Base-by-base conservation (phyloP, 2,113 vertebrate species). In the Xiphias gladius region DNA sequence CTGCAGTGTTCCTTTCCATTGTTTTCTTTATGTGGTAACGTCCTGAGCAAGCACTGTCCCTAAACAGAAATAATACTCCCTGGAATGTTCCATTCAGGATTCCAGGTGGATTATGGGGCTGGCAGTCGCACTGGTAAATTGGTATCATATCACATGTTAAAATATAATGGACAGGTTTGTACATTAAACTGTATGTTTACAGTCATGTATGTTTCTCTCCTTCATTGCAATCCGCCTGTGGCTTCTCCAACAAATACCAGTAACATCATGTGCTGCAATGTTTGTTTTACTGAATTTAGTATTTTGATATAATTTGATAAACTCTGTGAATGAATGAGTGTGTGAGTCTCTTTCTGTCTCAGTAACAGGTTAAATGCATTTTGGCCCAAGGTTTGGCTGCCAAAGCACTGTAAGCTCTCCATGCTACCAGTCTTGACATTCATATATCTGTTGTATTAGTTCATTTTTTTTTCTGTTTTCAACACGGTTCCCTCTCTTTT, bases 1-100 rank as follows among this genome's bases (percentile, higher is more conserved):
- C 79, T 78, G 37, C 76, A 19, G 63, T 28, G 64, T 82, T 71
- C 72, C 78, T 76, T 59, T 69, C 69, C 78, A 48, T 91, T 84
- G 80, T 88, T 88, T 82, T 79, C 81, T 77, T 76, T 74, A 63
- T 75, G 82, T 68, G 73, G 79, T 78, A 66, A 85, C 65, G 65
- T 92, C 84, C 89, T 79, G 80, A 77, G 82, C 79, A 28, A 80
- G 76, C 84, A 69, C 62, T 87, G 84, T 85, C 85, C 72, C 82
- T 59, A 64, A 83, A 82, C 59, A 75, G 30, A 84, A 76, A 86
- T 72, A 62, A 83, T 65, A 70, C 69, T 55, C 77, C 77, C 37
- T 41, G 35, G 73, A 87, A 91, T 85, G 70, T 91, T 90, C 79
- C 79, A n/a, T 74, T 83, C 64, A 72, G 82, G 80, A 76, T 62